Evolutionary conservation across 2,888 invertebrate genomes (phyloP).

Genomic region (Acanthacorydalis orientalis): DNA sequence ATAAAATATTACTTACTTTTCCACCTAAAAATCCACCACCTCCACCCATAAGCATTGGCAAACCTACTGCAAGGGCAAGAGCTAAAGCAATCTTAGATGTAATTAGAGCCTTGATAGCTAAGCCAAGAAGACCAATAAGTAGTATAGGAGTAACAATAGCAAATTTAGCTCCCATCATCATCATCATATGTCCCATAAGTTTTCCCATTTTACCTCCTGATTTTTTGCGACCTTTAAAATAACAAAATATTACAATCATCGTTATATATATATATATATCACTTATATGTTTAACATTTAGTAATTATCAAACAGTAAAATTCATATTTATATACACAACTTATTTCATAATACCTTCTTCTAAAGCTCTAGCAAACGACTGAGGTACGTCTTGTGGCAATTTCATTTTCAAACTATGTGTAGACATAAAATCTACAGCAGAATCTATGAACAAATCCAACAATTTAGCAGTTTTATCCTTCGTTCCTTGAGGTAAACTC

Average conservation of each 20-base stretch:
- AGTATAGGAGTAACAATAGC: constrained; percentile 52
- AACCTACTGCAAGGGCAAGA: constrained; percentile 49
- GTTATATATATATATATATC: too few relatives aligned
- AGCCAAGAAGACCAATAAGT: constrained; percentile 51
- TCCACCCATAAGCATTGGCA: constrained; percentile 47
- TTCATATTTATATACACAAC: too few relatives aligned
- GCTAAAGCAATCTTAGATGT: constrained; percentile 64
- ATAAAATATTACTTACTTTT: constrained; percentile 8
- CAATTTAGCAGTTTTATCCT: constrained; percentile 35
- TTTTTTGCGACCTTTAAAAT: too few relatives aligned
- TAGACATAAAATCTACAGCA: constrained; percentile 35
- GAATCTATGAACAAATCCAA: constrained; percentile 37
- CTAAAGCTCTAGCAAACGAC: constrained; percentile 51
- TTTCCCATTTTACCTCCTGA: constrained; percentile 52
- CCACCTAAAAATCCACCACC: constrained; percentile 19
- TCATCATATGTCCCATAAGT: constrained; percentile 45
- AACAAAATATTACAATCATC: too few relatives aligned
- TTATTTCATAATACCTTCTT: constrained; percentile 52
- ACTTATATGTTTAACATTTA: too few relatives aligned
- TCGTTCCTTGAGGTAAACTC: constrained; percentile 30
- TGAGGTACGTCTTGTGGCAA: constrained; percentile 47
- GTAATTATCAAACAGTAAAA: too few relatives aligned
- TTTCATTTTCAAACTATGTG: constrained; percentile 50
- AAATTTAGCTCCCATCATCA: constrained; percentile 54
- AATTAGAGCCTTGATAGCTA: constrained; percentile 60